A percentile compares a stretch with the other conserved stretches of the same genome.
phyloP scores from a whole-genome alignment of 30 jellyfish, hydroid and myxozoan species.

The Hydractinia echinata region DNA sequence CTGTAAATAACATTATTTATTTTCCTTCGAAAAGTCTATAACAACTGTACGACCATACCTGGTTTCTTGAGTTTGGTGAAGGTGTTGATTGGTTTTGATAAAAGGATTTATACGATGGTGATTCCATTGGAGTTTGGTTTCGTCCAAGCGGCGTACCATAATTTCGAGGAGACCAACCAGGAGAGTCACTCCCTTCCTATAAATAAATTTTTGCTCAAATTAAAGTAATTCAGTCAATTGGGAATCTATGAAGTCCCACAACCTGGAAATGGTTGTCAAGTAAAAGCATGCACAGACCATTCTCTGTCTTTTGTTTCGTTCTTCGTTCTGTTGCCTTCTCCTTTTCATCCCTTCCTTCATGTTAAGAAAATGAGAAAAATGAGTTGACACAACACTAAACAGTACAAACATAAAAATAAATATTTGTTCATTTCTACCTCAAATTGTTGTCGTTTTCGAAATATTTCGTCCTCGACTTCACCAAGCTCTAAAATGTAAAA shows the following conservation, averaged over 20 bases:
- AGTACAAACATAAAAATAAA: background rate
- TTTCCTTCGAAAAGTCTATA: no score
- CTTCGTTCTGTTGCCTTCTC: conserved; percentile 23
- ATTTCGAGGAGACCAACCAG: conserved; percentile 30
- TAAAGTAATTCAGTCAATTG: no score
- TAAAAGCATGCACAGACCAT: background rate
- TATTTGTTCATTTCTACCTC: conserved; percentile 37
- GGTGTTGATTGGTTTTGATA: conserved; percentile 21
- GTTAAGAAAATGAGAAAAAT: background rate
- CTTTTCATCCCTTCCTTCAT: conserved; percentile 24
- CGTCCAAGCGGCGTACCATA: conserved; percentile 32
- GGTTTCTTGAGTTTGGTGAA: background rate
- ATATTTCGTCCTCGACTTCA: conserved; percentile 78
- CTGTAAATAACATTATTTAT: no score
- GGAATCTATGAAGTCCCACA: no score
- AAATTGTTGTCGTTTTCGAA: conserved; percentile 70
- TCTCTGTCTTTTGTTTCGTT: conserved; percentile 34
- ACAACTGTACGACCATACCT: no score
- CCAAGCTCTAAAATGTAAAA: conserved; percentile 67
- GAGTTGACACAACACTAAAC: background rate
- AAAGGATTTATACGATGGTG: conserved; percentile 14
- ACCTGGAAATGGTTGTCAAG: no score
- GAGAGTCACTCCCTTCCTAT: conserved; percentile 35
- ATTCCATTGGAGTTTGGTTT: conserved; percentile 9
- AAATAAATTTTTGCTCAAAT: background rate